These are phyloP conservation scores for Hymenopus coronatus DNA, from an alignment of 2,888 invertebrate genomes.

Conservation along the genomic window DNA sequence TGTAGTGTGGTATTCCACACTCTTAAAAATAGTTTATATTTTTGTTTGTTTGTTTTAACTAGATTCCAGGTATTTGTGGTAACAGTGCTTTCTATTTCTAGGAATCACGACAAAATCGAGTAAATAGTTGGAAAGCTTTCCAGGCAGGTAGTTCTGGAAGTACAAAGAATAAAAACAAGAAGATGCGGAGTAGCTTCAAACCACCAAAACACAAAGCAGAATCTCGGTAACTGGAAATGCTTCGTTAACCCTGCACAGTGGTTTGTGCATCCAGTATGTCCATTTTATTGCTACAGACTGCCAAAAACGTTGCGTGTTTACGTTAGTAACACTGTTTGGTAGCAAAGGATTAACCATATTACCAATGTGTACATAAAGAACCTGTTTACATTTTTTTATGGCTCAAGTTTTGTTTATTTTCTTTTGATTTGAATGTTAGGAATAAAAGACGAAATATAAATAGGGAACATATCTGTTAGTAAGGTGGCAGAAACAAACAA, in stretches of 20 bases:
- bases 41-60: neutral
- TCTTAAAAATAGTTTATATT: neutral
- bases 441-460: neutral
- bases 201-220: conserved; percentile 94
- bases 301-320: neutral
- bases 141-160: conserved; percentile 59
- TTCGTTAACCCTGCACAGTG: neutral
- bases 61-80: neutral
- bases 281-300: neutral
- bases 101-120: conserved; percentile 88
- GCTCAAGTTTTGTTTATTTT: neutral
- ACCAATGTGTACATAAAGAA: neutral
- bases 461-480: neutral
- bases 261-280: neutral
- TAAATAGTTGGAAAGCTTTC: conserved; percentile 91
- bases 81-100: conserved; percentile 45
- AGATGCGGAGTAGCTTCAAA: conserved; percentile 72
- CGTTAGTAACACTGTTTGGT: neutral
- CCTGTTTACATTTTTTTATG: neutral
- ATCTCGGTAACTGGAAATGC: conserved; percentile 64
- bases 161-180: conserved; percentile 76
- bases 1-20: no score
- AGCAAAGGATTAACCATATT: neutral
- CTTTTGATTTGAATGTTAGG: neutral
- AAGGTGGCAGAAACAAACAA: neutral